Percentiles rank a stretch among this genome's conserved stretches.
Conservation (phyloP, 92 coral and sea anemone species). For the Hydrozoanthus gracilis region DNA sequence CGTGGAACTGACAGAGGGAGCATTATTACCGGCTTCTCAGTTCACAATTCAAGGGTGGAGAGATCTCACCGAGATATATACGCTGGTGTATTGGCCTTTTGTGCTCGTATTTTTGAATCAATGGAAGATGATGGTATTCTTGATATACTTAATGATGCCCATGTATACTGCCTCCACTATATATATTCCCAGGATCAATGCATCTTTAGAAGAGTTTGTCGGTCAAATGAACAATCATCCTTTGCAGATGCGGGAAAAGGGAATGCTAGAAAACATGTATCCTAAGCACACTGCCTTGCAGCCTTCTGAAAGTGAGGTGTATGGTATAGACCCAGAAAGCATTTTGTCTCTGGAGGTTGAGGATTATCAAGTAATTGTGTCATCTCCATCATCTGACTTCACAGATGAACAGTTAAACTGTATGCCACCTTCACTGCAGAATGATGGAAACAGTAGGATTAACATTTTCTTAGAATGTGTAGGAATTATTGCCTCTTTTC, state of each 20-base stretch:
- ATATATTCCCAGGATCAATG: slow-evolving; percentile 60
- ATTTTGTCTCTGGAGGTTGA: slow-evolving; percentile 38
- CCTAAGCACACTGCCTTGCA: neutral
- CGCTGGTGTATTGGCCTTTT: slow-evolving; percentile 35
- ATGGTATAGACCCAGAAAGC: neutral
- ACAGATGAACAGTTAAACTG: slow-evolving; percentile 31
- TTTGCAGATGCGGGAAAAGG: slow-evolving; percentile 49
- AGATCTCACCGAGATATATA: slow-evolving; percentile 44
- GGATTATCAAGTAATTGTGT: neutral
- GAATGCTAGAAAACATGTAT: slow-evolving; percentile 43
- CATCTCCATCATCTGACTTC: slow-evolving; percentile 28
- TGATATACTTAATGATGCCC: slow-evolving; percentile 50
- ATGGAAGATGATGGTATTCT: slow-evolving; percentile 54
- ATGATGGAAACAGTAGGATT: slow-evolving; percentile 49
- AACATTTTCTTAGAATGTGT: slow-evolving; percentile 35
- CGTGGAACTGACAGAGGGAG: slow-evolving; percentile 64
- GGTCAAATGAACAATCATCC: slow-evolving; percentile 36
- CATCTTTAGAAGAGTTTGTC: slow-evolving; percentile 28
- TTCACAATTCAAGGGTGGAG: slow-evolving; percentile 58
- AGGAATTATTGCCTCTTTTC: slow-evolving; percentile 7
- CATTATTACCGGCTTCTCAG: slow-evolving; percentile 66
- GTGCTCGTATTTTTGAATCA: slow-evolving; percentile 44
- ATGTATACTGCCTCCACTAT: slow-evolving; percentile 53
- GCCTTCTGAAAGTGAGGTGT: neutral
- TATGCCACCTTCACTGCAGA: slow-evolving; percentile 29